Base-by-base conservation (phyloP, 2,888 invertebrate genomes). In the Laothoe populi region DNA sequence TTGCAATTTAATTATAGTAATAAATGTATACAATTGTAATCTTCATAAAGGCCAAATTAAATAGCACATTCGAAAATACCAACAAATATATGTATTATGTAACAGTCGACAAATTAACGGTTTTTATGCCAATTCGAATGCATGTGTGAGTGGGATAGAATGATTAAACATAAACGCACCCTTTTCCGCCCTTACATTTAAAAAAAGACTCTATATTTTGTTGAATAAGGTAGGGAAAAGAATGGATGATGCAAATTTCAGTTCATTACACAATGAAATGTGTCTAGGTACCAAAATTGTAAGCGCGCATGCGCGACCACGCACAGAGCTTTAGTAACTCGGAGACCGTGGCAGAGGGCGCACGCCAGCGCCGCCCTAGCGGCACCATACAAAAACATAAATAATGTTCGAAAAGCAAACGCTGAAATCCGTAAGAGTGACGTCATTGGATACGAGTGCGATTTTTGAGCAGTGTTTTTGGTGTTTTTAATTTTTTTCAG, bases 261-360 rank as follows among this genome's bases (percentile, higher is more conserved):
- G 84, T 88, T 84, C 83, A 86, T 88, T 87, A 84, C 83, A 83
- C 83, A 83, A 83, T 84, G 82, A 84, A 87, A 88, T 85, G 83
- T 84, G 72, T 71, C 70, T 72, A 75, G 75, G 78, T 77, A 53
- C 60, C 66, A 59, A 65, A 59, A 64, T 73, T 73, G 66, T 64
- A 57, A 72, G 60, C 57, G 76, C 90, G 91, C 91, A 86, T 86
- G 91, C 90, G 90, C 74, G 68, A 69, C 65, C 64, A 70, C 44
- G 57, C 59, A 65, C 69, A 64, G 64, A 70, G 78, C 78, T 72
- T 80, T 81, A 90, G 89, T 90, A 77, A 78, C 74, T 80, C 76
- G 74, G 69, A 64, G 75, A 63, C 70, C 78, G 82, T 77, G 76
- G 69, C 23, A 57, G 58, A 40, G 72, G 76, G 78, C 84, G 83